phyloP scores from a whole-genome alignment of 2,888 invertebrate species.

The Auanema freiburgensis region DNA sequence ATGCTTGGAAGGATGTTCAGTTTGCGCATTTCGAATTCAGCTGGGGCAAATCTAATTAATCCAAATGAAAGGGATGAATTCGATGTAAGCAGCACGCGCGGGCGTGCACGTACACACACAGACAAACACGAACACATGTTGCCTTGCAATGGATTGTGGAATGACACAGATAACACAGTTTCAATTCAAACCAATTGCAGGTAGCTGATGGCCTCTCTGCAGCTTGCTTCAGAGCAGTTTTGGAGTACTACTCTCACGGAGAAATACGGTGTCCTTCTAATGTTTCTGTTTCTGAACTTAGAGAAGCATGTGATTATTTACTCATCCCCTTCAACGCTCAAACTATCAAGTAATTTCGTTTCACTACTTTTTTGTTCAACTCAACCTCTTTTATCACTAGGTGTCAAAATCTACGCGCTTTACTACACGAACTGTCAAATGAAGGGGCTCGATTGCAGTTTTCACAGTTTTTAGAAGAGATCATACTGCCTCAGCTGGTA shows the following conservation, averaged over 20 bases:
- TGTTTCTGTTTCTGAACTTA: slow-evolving; percentile 89
- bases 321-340: slow-evolving; percentile 94
- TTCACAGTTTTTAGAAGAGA: slow-evolving; percentile 88
- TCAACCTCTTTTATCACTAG: slow-evolving; percentile 3
- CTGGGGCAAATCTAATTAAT: slow-evolving; percentile 75
- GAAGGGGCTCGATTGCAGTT: slow-evolving; percentile 98
- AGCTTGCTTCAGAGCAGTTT: slow-evolving; percentile 87
- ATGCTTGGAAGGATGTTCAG: slow-evolving; percentile 76
- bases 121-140: too few relatives aligned
- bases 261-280: slow-evolving; percentile 80
- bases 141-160: neutral
- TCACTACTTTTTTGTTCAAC: slow-evolving; percentile 76
- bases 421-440: slow-evolving; percentile 95
- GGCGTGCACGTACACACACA: too few relatives aligned
- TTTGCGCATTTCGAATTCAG: slow-evolving; percentile 76
- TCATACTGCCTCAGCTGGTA: slow-evolving; percentile 95
- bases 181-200: slow-evolving; percentile 16
- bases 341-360: slow-evolving; percentile 79
- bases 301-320: slow-evolving; percentile 95
- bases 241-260: slow-evolving; percentile 67
- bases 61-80: slow-evolving; percentile 95
- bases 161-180: slow-evolving; percentile 2
- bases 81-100: slow-evolving; percentile 75
- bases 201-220: slow-evolving; percentile 91
- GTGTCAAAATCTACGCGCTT: slow-evolving; percentile 71